Base-by-base conservation (phyloP, 2,888 invertebrate species). In the Leptura quadrifasciata region DNA sequence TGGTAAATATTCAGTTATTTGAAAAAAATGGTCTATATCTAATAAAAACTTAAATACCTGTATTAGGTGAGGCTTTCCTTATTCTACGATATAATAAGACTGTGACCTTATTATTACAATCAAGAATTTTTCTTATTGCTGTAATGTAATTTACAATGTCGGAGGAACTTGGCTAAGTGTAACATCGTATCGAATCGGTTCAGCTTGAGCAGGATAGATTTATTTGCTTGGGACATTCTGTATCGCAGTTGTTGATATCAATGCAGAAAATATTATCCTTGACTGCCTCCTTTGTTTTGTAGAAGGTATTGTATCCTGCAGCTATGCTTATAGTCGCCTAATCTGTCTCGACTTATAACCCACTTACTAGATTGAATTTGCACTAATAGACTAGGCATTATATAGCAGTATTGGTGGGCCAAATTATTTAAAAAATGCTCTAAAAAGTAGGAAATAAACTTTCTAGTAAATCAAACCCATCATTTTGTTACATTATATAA, bases 11-110 rank as follows among this genome's bases (percentile, higher is more conserved):
- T 88, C 86, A 85, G 85, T 85, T 81, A 81, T 82, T 79, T 58
- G 39, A 81, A 84, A 86, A 86, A 87, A 86, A 85, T 82, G 78
- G 82, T 83, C 82, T 82, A 80, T 79, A 81, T 84, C 79, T 71
- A 78, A 83, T 82, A 86, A 87, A 85, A 85, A 86, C 82, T 81
- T 82, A 86, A 87, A 88, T 89, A 85, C 87, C 87, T 87, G 80
- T 79, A 80, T 78, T 88, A 88, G 89, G 89, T 87, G 88, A 88
- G 89, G 89, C 88, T 87, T 87, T 87, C 88, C 87, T 87, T 87
- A 85, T 87, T 86, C 85, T 85, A 80, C 80, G 77, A 77, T 77
- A 81, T 82, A 83, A 84, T 82, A 79, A 85, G 84, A 86, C 81
- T 84, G 85, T 86, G 87, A 87, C 87, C 87, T 87, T 87, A 86